Conservation (phyloP, 2,888 invertebrate species). For the Nemurella pictetii region DNA sequence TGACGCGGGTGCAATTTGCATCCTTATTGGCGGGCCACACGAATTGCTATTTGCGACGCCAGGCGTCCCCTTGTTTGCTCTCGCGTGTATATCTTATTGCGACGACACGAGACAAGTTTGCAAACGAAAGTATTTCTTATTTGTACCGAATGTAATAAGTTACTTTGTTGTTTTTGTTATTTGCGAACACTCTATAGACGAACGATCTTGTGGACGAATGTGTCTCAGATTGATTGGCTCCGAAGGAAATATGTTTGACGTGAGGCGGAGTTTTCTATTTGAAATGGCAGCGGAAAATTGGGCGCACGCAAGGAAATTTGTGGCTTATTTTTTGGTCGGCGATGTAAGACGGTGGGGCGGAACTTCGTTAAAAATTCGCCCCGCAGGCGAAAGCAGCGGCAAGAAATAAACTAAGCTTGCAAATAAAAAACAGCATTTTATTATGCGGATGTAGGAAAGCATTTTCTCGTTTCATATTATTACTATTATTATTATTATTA, state of each 20-base stretch:
- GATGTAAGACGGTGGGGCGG: neutral
- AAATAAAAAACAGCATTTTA: neutral
- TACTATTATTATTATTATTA: too few species aligned
- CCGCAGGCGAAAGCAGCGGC: neutral
- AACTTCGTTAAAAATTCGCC: neutral
- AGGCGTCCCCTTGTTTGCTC: neutral
- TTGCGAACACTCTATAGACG: too few species aligned
- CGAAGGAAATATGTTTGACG: too few species aligned
- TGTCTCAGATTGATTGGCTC: too few species aligned
- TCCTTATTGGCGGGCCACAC: too few species aligned
- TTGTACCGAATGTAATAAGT: neutral
- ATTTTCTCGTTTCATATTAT: neutral
- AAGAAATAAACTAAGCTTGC: neutral
- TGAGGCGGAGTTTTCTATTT: too few species aligned
- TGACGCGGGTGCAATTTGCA: conserved; percentile 12
- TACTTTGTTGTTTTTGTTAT: too few species aligned
- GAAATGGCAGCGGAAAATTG: too few species aligned
- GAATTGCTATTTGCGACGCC: too few species aligned
- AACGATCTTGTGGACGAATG: too few species aligned
- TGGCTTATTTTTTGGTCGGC: too few species aligned
- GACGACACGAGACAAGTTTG: neutral
- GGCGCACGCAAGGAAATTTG: too few species aligned
- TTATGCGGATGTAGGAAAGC: neutral
- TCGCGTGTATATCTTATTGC: neutral
- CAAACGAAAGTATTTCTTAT: neutral